Conservation (phyloP, 2,113 vertebrate genomes). For the Noturus placidus region DNA sequence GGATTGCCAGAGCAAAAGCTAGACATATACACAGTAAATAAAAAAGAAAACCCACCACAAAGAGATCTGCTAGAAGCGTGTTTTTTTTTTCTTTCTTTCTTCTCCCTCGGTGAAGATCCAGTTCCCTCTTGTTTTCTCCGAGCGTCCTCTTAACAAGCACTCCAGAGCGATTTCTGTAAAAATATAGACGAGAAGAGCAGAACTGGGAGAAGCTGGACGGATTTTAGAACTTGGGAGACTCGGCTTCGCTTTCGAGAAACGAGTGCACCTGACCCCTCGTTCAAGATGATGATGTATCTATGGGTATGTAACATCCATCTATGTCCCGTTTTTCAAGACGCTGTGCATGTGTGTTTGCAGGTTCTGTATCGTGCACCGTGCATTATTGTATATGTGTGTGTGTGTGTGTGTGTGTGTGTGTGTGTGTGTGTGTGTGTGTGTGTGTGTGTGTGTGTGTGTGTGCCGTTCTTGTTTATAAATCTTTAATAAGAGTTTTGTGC, state of each 20-base stretch:
- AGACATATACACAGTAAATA: conserved; percentile 55
- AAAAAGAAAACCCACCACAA: conserved; percentile 48
- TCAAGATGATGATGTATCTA: conserved; percentile 94
- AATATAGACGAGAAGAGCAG: conserved; percentile 62
- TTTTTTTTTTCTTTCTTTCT: conserved; percentile 28
- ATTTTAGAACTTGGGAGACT: conserved; percentile 80
- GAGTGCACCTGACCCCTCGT: conserved; percentile 73
- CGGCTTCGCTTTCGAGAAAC: conserved; percentile 67
- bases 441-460: conserved; percentile 20
- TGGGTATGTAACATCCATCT: conserved; percentile 83
- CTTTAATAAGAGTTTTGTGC: neutral
- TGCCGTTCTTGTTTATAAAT: neutral
- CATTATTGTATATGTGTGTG: neutral
- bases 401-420: conserved; percentile 13
- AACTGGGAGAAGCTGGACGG: conserved; percentile 57
- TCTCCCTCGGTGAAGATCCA: conserved; percentile 68
- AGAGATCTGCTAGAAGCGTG: conserved; percentile 72
- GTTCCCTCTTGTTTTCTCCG: conserved; percentile 64
- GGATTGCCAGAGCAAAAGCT: conserved; percentile 60
- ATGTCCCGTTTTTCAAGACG: conserved; percentile 5
- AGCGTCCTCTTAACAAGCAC: conserved; percentile 75
- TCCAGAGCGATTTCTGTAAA: conserved; percentile 68
- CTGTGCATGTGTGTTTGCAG: conserved; percentile 3
- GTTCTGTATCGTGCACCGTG: neutral
- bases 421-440: conserved; percentile 15